These are phyloP conservation scores for Reinhardtius hippoglossoides DNA, from an alignment of 2,113 vertebrate genomes.

Conservation along the genomic window DNA sequence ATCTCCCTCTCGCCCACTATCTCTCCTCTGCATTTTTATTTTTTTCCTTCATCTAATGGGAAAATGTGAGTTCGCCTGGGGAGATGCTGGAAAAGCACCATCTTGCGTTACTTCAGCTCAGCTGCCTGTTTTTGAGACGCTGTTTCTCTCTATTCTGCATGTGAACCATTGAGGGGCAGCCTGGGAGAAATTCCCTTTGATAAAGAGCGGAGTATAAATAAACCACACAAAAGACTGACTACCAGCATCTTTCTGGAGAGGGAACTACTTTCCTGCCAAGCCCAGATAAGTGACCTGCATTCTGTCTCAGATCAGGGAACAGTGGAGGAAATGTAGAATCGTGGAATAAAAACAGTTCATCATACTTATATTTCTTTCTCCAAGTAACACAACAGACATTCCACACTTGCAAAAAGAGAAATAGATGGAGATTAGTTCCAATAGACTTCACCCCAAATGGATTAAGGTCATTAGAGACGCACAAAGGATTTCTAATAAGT, in stretches of 20 bases:
- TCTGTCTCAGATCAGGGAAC: slow-evolving; percentile 23
- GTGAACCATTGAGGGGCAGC: slow-evolving; percentile 53
- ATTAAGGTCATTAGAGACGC: too few species aligned
- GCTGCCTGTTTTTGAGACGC: slow-evolving; percentile 65
- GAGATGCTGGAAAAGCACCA: slow-evolving; percentile 55
- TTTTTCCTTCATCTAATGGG: slow-evolving; percentile 27
- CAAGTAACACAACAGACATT: background rate
- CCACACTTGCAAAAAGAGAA: background rate
- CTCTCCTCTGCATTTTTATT: slow-evolving; percentile 33
- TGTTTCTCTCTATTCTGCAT: slow-evolving; percentile 56
- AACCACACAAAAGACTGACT: slow-evolving; percentile 63
- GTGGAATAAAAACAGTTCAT: slow-evolving; percentile 16
- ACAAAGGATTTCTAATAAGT: too few species aligned
- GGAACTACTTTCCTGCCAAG: slow-evolving; percentile 32
- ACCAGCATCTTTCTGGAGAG: slow-evolving; percentile 24
- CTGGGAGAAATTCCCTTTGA: slow-evolving; percentile 70
- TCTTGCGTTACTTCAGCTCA: slow-evolving; percentile 67
- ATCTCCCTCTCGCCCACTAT: slow-evolving; percentile 10
- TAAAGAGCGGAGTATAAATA: slow-evolving; percentile 63
- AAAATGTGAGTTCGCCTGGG: slow-evolving; percentile 49
- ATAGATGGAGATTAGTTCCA: background rate
- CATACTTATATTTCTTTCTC: background rate
- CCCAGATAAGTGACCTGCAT: slow-evolving; percentile 17
- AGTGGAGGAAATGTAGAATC: background rate
- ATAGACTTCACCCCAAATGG: background rate